phyloP scores from a whole-genome alignment of 2,797 vertebrate species.

The Xerus rutilus region DNA sequence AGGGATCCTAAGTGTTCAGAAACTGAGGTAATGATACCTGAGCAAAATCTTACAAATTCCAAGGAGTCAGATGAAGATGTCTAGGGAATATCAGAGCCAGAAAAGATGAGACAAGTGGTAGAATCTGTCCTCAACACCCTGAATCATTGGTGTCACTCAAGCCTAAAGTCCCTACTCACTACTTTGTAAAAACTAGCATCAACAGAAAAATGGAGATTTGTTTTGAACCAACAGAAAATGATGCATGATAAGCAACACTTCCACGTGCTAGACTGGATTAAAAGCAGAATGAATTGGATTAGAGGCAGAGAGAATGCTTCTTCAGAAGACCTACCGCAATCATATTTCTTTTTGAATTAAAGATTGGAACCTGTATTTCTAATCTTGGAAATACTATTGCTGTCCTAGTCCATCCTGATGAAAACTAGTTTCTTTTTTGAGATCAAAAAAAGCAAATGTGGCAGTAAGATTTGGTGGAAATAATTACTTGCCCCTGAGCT shows the following conservation, averaged over 20 bases:
- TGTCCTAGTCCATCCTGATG: neutral
- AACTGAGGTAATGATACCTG: neutral
- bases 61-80: neutral
- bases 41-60: neutral
- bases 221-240: neutral
- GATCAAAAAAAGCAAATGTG: neutral
- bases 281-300: too few species aligned
- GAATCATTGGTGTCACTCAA: neutral
- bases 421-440: constrained; percentile 1
- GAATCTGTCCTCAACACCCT: neutral
- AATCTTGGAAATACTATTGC: neutral
- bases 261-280: neutral
- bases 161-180: neutral
- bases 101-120: neutral
- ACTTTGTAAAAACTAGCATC: neutral
- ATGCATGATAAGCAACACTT: neutral
- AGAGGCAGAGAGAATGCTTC: neutral
- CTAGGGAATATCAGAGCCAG: neutral
- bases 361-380: neutral
- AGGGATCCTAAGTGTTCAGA: neutral
- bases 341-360: neutral
- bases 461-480: neutral
- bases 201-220: neutral
- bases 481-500: neutral
- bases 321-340: neutral